phyloP scores from a whole-genome alignment of 2,113 vertebrate species.

The Brienomyrus brachyistius region DNA sequence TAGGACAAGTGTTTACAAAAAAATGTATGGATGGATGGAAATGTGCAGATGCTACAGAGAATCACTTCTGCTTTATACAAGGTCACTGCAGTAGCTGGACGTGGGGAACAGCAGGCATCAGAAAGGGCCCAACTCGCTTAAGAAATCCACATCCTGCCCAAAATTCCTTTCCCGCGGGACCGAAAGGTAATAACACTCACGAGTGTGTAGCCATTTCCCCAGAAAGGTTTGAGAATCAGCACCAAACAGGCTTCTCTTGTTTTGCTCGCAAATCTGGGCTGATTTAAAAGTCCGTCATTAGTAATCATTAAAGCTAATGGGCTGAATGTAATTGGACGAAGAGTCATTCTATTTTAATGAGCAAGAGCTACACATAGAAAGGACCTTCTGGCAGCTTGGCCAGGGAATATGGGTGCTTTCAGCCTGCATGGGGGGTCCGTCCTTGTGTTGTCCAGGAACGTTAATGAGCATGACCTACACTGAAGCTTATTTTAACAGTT shows the following conservation, averaged over 20 bases:
- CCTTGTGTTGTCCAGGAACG: slow-evolving; percentile 36
- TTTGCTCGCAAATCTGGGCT: slow-evolving; percentile 1
- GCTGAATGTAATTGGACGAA: slow-evolving; percentile 2
- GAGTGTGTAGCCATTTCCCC: slow-evolving; percentile 14
- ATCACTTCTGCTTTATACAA: not conserved
- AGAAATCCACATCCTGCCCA: not conserved
- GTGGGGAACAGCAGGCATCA: not conserved
- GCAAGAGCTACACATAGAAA: not conserved
- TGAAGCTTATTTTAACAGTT: slow-evolving; percentile 43
- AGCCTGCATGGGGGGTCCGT: not conserved
- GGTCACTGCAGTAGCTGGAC: not conserved
- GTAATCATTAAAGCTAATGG: slow-evolving; percentile 19
- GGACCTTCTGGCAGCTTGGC: slow-evolving; percentile 3
- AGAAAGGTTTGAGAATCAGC: slow-evolving; percentile 13
- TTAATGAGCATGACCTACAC: slow-evolving; percentile 48
- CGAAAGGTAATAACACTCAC: not conserved
- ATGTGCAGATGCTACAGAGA: not conserved
- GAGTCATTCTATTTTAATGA: slow-evolving; percentile 2
- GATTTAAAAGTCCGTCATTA: slow-evolving; percentile 21
- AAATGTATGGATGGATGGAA: not conserved
- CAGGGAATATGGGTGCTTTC: slow-evolving; percentile 12
- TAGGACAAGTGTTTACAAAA: not conserved
- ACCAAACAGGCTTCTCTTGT: not conserved
- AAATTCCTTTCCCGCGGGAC: slow-evolving; percentile 13
- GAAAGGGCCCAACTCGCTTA: not conserved